Evolutionary conservation across 2,797 vertebrate genomes (phyloP).

Genomic region (Oreochromis mossambicus): DNA sequence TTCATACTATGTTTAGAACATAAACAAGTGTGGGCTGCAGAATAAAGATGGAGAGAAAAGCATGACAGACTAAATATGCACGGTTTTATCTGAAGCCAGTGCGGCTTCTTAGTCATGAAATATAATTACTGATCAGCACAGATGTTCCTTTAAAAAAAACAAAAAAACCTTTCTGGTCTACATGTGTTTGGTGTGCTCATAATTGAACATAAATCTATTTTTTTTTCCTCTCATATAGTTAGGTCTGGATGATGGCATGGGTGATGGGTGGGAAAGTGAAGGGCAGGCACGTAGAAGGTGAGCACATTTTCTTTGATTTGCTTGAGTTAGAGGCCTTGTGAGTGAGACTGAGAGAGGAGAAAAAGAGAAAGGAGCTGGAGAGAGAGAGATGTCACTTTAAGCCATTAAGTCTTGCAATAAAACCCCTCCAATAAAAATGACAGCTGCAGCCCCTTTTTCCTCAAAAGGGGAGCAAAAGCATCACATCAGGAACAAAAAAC

Average conservation of each 20-base stretch:
- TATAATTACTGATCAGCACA: constrained; percentile 11
- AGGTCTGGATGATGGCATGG: constrained; percentile 4
- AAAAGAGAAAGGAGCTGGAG: neutral
- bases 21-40: constrained; percentile 20
- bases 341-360: constrained; percentile 21
- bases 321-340: constrained; percentile 44
- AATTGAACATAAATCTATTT: constrained; percentile 13
- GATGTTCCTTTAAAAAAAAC: neutral
- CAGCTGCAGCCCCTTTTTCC: constrained; percentile 74
- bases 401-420: constrained; percentile 78
- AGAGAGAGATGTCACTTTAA: constrained; percentile 73
- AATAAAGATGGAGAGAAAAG: neutral
- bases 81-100: constrained; percentile 7
- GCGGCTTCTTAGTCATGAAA: constrained; percentile 1
- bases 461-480: constrained; percentile 72
- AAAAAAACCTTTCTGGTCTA: neutral
- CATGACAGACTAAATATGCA: constrained; percentile 9
- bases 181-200: neutral
- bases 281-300: constrained; percentile 19
- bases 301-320: constrained; percentile 61
- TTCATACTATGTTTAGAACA: constrained; percentile 27
- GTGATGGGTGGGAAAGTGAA: constrained; percentile 40
- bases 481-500: constrained; percentile 74
- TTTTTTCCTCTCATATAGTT: neutral
- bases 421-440: constrained; percentile 80